phyloP scores from a whole-genome alignment of 2,113 vertebrate genomes.

The Clarias batrachus region DNA sequence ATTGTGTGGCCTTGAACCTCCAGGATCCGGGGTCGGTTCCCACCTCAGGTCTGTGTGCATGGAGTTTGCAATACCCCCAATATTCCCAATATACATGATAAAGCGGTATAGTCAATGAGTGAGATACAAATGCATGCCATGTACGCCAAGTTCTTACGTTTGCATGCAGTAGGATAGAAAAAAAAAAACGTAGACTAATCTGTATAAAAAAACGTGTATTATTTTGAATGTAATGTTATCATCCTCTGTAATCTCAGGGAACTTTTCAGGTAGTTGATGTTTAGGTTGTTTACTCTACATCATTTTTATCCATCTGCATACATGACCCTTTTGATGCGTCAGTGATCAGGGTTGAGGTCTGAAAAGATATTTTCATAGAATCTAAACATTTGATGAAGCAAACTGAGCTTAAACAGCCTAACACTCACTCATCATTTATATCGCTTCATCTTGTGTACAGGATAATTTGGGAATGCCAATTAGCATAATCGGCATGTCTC shows the following conservation, averaged over 20 bases:
- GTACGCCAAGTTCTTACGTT: neutral
- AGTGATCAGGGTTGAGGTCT: neutral
- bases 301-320: neutral
- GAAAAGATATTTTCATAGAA: neutral
- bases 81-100: too few relatives aligned
- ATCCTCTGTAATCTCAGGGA: neutral
- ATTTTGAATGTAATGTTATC: neutral
- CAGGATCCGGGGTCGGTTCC: too few relatives aligned
- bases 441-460: too few relatives aligned
- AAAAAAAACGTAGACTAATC: too few relatives aligned
- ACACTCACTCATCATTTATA: too few relatives aligned
- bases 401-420: neutral
- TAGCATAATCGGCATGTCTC: too few relatives aligned
- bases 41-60: too few relatives aligned
- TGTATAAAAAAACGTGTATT: too few relatives aligned
- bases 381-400: neutral
- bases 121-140: neutral
- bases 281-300: neutral
- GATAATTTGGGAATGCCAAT: neutral
- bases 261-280: neutral
- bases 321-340: neutral
- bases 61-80: too few relatives aligned
- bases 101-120: too few relatives aligned
- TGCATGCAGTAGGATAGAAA: neutral
- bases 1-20: too few relatives aligned